phyloP scores from a whole-genome alignment of 2,113 vertebrate species.

The Taxidea taxus region DNA sequence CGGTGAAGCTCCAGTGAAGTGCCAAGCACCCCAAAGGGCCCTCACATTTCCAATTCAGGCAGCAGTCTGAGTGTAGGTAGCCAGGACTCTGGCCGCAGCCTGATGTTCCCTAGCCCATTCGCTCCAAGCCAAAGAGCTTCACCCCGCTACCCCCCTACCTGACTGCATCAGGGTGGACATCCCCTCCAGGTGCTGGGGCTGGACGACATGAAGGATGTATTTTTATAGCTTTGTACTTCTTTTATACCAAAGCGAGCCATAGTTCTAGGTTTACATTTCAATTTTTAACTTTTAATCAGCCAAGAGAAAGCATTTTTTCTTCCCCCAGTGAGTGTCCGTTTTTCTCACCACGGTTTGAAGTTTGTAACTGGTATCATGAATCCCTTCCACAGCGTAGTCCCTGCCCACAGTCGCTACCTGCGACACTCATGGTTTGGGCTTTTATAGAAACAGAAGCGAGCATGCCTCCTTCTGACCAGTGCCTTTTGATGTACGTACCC shows the following conservation, averaged over 20 bases:
- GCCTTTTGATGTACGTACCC: conserved; percentile 35
- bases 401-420: conserved; percentile 49
- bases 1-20: conserved; percentile 78
- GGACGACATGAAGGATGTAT: conserved; percentile 81
- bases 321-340: conserved; percentile 39
- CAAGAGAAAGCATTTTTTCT: conserved; percentile 69
- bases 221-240: conserved; percentile 66
- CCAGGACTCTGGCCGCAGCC: neutral
- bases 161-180: conserved; percentile 51
- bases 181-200: conserved; percentile 70
- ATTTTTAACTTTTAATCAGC: conserved; percentile 70
- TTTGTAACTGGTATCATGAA: neutral
- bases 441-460: neutral
- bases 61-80: neutral
- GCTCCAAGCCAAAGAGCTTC: conserved; percentile 51
- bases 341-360: conserved; percentile 25
- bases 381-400: conserved; percentile 54
- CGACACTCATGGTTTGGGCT: neutral
- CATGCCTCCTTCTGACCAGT: conserved; percentile 28
- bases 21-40: conserved; percentile 51
- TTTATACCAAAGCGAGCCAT: conserved; percentile 68
- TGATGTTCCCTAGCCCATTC: neutral
- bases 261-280: conserved; percentile 76
- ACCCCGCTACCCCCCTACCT: neutral
- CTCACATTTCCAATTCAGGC: conserved; percentile 71